These are phyloP conservation scores for Poicephalus meyeri DNA, from an alignment of 2,113 vertebrate genomes.

Conservation along the genomic window DNA sequence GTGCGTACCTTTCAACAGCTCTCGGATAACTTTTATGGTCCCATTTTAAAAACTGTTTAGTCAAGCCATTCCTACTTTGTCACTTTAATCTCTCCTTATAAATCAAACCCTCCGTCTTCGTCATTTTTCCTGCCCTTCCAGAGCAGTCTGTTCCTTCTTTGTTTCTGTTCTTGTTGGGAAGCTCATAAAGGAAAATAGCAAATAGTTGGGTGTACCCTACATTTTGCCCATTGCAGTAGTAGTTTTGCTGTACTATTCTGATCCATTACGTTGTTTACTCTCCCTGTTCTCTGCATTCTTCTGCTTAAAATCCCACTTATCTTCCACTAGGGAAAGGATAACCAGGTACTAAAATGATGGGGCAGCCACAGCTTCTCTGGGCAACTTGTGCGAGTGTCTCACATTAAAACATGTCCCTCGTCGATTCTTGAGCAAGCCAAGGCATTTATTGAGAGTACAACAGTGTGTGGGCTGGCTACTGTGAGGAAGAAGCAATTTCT, in stretches of 20 bases:
- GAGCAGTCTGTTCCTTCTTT: neutral
- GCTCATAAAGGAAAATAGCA: neutral
- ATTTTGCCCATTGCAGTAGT: neutral
- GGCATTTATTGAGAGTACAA: rapidly evolving
- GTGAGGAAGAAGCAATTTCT: neutral
- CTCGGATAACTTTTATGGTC: neutral
- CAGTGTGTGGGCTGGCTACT: too few relatives aligned
- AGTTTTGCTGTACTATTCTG: neutral
- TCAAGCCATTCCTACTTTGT: neutral
- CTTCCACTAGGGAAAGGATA: neutral
- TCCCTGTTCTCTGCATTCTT: neutral
- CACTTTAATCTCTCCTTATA: neutral
- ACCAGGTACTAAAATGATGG: conserved; percentile 3
- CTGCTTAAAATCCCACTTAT: neutral
- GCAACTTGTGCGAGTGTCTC: neutral
- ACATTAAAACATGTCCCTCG: neutral
- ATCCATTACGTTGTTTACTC: neutral
- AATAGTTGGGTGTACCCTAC: neutral
- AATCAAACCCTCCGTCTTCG: neutral
- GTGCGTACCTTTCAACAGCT: neutral
- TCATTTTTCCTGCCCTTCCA: neutral
- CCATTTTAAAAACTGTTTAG: neutral
- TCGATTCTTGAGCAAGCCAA: neutral
- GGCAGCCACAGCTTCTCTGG: neutral
- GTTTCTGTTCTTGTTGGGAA: neutral